Conservation (phyloP, 2,113 vertebrate species). For the Chaetorhynchus papuensis region DNA sequence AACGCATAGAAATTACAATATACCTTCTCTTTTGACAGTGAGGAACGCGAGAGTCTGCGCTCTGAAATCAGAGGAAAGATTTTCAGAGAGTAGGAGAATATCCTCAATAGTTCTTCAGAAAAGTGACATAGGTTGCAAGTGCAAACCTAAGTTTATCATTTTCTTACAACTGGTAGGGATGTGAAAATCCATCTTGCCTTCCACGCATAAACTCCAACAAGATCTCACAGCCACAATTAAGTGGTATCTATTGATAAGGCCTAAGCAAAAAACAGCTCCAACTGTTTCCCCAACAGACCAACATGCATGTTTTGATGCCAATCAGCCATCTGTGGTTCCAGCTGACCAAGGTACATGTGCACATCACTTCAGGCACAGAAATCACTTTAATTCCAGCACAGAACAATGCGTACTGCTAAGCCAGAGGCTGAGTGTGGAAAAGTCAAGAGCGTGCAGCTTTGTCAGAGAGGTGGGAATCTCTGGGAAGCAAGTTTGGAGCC, state of each 20-base stretch:
- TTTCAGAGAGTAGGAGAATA: neutral
- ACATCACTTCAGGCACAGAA: neutral
- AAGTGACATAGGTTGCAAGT: neutral
- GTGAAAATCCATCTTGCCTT: neutral
- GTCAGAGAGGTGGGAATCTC: neutral
- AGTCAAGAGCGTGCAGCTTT: rapidly evolving
- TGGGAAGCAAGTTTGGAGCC: neutral
- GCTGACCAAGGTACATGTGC: neutral
- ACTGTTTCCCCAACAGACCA: neutral
- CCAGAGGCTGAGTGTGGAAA: neutral
- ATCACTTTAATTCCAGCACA: neutral
- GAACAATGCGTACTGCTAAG: neutral
- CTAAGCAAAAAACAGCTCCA: neutral
- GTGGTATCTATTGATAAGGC: neutral
- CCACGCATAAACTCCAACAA: neutral
- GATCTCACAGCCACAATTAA: neutral
- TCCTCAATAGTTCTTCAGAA: neutral
- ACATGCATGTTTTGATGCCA: rapidly evolving
- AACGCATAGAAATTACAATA: neutral
- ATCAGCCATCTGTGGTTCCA: neutral
- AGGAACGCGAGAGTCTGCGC: neutral
- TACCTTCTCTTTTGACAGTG: neutral
- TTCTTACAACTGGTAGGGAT: neutral
- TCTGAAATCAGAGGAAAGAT: neutral
- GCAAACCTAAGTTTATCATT: neutral